Base-by-base conservation (phyloP, 2,797 vertebrate species). In the Centropyge bicolor region DNA sequence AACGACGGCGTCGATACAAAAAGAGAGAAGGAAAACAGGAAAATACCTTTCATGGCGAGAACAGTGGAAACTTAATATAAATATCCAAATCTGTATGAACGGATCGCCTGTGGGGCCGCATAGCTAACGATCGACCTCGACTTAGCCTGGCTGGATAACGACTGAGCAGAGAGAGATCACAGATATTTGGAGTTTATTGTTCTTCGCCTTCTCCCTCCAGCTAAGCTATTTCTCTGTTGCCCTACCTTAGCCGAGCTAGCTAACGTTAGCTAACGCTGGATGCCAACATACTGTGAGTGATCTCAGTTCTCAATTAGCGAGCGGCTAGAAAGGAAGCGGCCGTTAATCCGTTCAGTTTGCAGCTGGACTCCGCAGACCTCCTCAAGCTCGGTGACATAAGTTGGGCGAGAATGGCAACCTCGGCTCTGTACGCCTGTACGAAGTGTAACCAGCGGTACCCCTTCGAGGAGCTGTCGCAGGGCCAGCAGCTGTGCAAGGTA, bases 361-460 rank as follows among this genome's bases (percentile, higher is more conserved):
- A 76, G 77, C 82, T 73, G 87, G 84, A 86, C 86, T 76, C 76
- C 3, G 61, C 56, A 74, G 62, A 46, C 82, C 74, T 70, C 66
- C n/a, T 61, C 68, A 72, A 86, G 79, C 75, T 82, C 89, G 45
- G 78, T 71, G 81, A 85, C 86, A 88, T 86, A 73, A 71, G 78
- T 76, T 78, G 57, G 67, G 67, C 12, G 56, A 95, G 90, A 88
- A 98, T 97, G 96, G 97, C 97, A 89, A 96, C 97, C 81, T 96
- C 98, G 92, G 98, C 98, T 89, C 96, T 98, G 91, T 99, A 99
- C 92, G 97, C 98, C 86, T 99, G 98, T 88, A 99, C 98, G 74
- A 99, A 99, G 96, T 99, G 98, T 89, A 97, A 97, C 90, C 98
- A 99, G 95, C 97, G 98, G 83, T 99, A 97, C 89, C 98, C 98